Evolutionary conservation across 2,888 invertebrate species (phyloP).

Genomic region (Ectobius pallidus): DNA sequence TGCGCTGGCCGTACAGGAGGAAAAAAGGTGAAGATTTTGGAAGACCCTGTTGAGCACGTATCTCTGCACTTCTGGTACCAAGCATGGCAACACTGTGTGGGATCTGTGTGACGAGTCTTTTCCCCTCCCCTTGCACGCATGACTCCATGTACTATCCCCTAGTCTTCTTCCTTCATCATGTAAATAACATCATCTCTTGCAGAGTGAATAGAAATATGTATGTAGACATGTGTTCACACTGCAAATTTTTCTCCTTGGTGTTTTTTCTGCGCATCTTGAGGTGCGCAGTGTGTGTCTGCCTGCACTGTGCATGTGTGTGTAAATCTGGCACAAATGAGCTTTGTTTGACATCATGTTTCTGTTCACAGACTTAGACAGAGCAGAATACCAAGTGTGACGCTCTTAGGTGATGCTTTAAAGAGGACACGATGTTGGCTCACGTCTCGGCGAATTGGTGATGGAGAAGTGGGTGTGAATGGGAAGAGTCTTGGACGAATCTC

Average conservation of each 20-base stretch:
- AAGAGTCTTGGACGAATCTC: slow-evolving; percentile 68
- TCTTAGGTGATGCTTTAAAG: slow-evolving; percentile 58
- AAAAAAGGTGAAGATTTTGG: slow-evolving; percentile 68
- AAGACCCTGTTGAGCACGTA: slow-evolving; percentile 53
- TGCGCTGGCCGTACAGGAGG: slow-evolving; percentile 56
- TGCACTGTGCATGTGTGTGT: too few relatives aligned
- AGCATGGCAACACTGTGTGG: slow-evolving; percentile 17
- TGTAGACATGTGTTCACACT: too few relatives aligned
- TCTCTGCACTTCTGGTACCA: slow-evolving; percentile 30
- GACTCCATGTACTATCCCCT: too few relatives aligned
- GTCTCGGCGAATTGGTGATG: slow-evolving; percentile 43
- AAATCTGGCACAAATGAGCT: too few relatives aligned
- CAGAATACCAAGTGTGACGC: slow-evolving; percentile 92
- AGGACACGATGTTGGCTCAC: slow-evolving; percentile 37
- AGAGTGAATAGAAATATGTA: too few relatives aligned
- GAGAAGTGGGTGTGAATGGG: slow-evolving; percentile 29
- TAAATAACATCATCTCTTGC: too few relatives aligned
- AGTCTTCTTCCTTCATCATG: too few relatives aligned
- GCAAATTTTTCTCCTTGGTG: too few relatives aligned
- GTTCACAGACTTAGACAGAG: slow-evolving; percentile 83
- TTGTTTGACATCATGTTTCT: slow-evolving; percentile 34
- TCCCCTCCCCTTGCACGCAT: too few relatives aligned
- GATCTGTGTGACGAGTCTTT: too few relatives aligned
- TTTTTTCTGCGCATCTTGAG: too few relatives aligned
- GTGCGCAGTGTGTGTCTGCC: too few relatives aligned